Base-by-base conservation (phyloP, 2,888 invertebrate species). In the Hirtodrosophila histrioides region DNA sequence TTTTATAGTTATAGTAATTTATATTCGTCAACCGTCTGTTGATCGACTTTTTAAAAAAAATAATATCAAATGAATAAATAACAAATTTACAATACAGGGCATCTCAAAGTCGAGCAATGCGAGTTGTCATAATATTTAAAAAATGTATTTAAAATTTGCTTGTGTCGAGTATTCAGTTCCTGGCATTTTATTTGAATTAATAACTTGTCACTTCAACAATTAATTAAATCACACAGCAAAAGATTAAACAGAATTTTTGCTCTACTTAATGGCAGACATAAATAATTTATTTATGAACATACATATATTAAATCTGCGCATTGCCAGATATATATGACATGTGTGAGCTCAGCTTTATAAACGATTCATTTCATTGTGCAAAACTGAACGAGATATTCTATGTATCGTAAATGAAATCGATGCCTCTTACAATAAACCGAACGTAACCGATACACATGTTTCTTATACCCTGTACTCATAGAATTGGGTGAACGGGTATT, bases 121-220 rank as follows among this genome's bases (percentile, higher is more conserved):
- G 9, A 6, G 7, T 5, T 4, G 3, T 10, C 1, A 0, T 3
- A 17, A 27, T 58, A 50, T 66, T 58, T 65, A 55, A 70, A 17
- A 17, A 17, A 17, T 17, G 17, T 17, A 17, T 17, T 17, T 17
- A 17, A 17, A 17, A 17, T 17, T 17, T 17, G 17, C 17, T 66
- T 40, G 66, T 33, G 49, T 33, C 56, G 40, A 54, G 48, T 54
- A 71, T 31, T 55, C 51, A 61, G 74, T 71, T 71, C 69, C 71
- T 73, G 70, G 57, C 69, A 57, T 57, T 74, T 69, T 75, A 72
- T 58, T 55, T 60, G 63, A 53, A 69, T 75, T 72, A 74, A 75
- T 75, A 63, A 75, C 55, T 72, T 69, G 69, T 75, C 75, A 75
- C 60, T 73, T 69, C 64, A 69, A 69, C 72, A 73, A 75, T 75